phyloP scores from a whole-genome alignment of 2,888 invertebrate species.

The Dione juno region DNA sequence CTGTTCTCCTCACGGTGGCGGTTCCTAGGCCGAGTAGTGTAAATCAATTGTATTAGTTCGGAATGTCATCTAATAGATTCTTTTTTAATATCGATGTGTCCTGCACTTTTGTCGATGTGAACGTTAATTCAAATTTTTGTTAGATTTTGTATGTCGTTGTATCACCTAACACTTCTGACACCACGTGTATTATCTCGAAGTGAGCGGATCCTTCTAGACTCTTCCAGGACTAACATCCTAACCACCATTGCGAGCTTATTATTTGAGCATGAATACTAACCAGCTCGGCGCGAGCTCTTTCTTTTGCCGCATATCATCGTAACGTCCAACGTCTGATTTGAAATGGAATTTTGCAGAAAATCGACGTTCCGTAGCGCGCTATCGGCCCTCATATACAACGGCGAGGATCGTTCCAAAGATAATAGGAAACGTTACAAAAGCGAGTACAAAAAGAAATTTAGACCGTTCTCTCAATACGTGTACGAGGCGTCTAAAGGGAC shows the following conservation, averaged over 20 bases:
- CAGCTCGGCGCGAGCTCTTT: conserved; percentile 80
- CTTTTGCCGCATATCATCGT: conserved; percentile 79
- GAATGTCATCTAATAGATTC: conserved; percentile 78
- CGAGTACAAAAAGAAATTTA: conserved; percentile 92
- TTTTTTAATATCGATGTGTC: conserved; percentile 75
- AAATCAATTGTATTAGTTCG: conserved; percentile 69
- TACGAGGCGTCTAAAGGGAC: conserved; percentile 88
- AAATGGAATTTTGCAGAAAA: conserved; percentile 84
- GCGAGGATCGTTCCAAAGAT: conserved; percentile 85
- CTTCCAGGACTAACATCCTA: conserved; percentile 77
- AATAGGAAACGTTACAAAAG: conserved; percentile 88
- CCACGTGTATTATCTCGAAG: conserved; percentile 56
- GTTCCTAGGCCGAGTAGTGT: conserved; percentile 80
- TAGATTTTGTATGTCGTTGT: conserved; percentile 80
- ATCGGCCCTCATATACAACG: conserved; percentile 83
- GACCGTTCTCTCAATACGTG: conserved; percentile 91
- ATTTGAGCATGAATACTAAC: conserved; percentile 81
- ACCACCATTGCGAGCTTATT: conserved; percentile 83
- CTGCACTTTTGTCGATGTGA: conserved; percentile 68
- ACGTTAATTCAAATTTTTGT: conserved; percentile 77
- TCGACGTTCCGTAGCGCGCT: conserved; percentile 84
- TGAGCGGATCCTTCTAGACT: conserved; percentile 72
- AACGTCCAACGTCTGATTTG: conserved; percentile 77
- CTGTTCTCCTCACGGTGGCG: conserved; percentile 78
- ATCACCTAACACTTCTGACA: conserved; percentile 73